Evolutionary conservation across 2,797 vertebrate species (phyloP).

Genomic region (Cichlasoma orientale): DNA sequence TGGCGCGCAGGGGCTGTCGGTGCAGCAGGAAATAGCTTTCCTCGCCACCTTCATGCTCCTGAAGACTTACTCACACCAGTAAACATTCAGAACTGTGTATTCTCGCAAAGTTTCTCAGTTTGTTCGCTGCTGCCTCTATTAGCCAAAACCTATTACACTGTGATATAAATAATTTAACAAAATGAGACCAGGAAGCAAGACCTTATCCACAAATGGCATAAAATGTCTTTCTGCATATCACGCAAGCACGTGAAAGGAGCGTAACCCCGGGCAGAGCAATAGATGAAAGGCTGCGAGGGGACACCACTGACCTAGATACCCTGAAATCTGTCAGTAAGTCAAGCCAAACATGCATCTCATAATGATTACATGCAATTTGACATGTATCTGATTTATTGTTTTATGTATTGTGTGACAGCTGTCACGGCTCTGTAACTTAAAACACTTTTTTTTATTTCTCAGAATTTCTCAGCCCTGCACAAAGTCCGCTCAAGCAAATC

Average conservation of each 20-base stretch:
- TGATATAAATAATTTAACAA: background rate
- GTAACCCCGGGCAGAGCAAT: constrained; percentile 1
- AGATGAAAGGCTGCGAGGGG: constrained; percentile 23
- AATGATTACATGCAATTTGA: background rate
- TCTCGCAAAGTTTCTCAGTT: constrained; percentile 1
- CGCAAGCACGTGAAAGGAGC: constrained; percentile 12
- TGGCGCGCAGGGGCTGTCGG: constrained; percentile 4
- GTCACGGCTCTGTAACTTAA: background rate
- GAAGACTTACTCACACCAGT: constrained; percentile 5
- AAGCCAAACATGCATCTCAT: background rate
- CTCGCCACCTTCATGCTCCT: constrained; percentile 1
- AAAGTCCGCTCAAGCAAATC: constrained; percentile 7
- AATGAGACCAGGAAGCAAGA: background rate
- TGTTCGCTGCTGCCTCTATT: background rate
- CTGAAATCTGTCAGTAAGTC: constrained; percentile 19
- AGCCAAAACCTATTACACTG: background rate
- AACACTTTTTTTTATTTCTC: background rate
- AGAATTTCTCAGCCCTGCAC: background rate
- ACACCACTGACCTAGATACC: constrained; percentile 32
- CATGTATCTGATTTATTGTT: background rate
- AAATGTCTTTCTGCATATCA: constrained; percentile 11
- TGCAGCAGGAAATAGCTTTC: constrained; percentile 15
- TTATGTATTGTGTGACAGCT: background rate
- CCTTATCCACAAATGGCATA: background rate
- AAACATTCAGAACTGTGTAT: background rate